These are phyloP conservation scores for Anthoscopus minutus DNA, from an alignment of 2,113 vertebrate genomes.

Conservation along the genomic window DNA sequence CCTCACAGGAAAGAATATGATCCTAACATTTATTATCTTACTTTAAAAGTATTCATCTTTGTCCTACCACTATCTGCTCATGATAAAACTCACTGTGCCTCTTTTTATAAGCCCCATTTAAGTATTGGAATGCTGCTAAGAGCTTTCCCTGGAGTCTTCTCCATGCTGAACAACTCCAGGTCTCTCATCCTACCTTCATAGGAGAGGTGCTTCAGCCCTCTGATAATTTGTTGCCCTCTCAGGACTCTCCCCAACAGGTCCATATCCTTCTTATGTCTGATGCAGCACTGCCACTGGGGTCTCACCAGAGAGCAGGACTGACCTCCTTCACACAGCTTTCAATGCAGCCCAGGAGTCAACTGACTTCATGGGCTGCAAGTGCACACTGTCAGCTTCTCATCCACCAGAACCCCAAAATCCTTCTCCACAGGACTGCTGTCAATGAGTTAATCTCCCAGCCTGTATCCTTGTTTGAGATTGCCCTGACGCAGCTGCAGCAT, in stretches of 20 bases:
- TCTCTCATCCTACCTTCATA: not conserved
- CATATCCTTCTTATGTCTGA: not conserved
- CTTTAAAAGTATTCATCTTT: not conserved
- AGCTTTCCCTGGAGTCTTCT: not conserved
- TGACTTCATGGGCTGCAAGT: not conserved
- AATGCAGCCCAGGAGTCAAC: not conserved
- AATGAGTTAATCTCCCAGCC: not conserved
- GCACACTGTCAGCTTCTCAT: not conserved
- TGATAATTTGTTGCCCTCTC: not conserved
- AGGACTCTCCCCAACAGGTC: not conserved
- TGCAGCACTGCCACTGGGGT: not conserved
- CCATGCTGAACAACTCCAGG: not conserved
- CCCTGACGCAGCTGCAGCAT: not conserved
- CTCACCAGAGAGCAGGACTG: not conserved
- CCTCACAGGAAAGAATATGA: not conserved
- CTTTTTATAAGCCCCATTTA: not conserved
- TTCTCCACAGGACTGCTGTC: not conserved
- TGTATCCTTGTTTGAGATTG: not conserved
- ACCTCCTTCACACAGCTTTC: not conserved
- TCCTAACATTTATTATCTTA: not conserved
- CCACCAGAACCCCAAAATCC: not conserved
- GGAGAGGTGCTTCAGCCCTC: not conserved
- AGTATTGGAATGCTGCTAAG: not conserved
- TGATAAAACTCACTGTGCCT: not conserved
- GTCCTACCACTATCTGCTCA: not conserved